Conservation (phyloP, 2,113 vertebrate species). For the Penelope pileata region DNA sequence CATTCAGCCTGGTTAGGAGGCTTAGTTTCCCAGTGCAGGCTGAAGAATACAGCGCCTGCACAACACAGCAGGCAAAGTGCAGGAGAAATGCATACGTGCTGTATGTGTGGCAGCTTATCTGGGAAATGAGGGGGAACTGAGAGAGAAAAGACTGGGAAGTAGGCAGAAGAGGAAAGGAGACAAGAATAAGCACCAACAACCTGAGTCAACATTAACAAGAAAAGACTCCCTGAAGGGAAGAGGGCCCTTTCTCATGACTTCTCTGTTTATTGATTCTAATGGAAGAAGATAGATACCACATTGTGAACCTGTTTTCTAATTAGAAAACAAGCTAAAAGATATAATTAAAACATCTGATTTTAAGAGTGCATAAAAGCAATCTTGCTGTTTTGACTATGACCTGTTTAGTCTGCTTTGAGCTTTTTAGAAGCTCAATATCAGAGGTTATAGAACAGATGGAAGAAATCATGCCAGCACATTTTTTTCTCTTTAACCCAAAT, state of each 20-base stretch:
- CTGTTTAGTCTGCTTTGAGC: slow-evolving; percentile 56
- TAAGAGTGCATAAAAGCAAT: slow-evolving; percentile 35
- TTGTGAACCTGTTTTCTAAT: slow-evolving; percentile 51
- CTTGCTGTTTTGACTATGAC: slow-evolving; percentile 26
- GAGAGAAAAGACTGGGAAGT: slow-evolving; percentile 53
- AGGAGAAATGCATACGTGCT: background rate
- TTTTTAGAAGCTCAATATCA: slow-evolving; percentile 42
- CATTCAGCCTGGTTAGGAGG: background rate
- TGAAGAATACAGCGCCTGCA: background rate
- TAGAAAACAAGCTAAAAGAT: slow-evolving; percentile 42
- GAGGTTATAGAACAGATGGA: slow-evolving; percentile 39
- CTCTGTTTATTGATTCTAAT: slow-evolving; percentile 73
- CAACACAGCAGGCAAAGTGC: background rate
- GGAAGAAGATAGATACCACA: slow-evolving; percentile 63
- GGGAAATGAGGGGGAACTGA: slow-evolving; percentile 52
- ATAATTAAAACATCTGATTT: slow-evolving; percentile 51
- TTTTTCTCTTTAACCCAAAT: slow-evolving; percentile 16
- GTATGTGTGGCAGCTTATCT: background rate
- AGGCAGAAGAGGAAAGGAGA: slow-evolving; percentile 47
- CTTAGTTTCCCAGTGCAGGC: background rate
- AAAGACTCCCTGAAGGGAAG: slow-evolving; percentile 69
- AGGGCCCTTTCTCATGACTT: slow-evolving; percentile 73
- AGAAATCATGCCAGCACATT: slow-evolving; percentile 3
- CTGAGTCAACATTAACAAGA: slow-evolving; percentile 72
- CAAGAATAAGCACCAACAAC: slow-evolving; percentile 64